A percentile compares a stretch with the other conserved stretches of the same genome.
phyloP scores from a whole-genome alignment of 2,888 invertebrate species.

The Arge pagana region DNA sequence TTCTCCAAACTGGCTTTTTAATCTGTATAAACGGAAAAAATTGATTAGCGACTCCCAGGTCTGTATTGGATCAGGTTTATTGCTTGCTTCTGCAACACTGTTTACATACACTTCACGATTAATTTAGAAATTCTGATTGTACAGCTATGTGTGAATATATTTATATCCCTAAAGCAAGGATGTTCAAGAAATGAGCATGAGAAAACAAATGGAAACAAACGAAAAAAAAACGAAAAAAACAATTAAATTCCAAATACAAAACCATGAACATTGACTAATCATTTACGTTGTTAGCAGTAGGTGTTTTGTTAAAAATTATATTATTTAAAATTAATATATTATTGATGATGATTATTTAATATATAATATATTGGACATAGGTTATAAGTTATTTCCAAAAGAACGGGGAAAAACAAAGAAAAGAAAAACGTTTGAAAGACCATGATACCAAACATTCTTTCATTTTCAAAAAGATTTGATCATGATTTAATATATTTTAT shows the following conservation, averaged over 20 bases:
- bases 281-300: slow-evolving; percentile 25
- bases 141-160: too few relatives aligned
- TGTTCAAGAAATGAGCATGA: slow-evolving; percentile 1
- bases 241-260: slow-evolving; percentile 17
- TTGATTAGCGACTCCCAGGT: too few relatives aligned
- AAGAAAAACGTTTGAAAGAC: slow-evolving; percentile 30
- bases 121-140: background rate
- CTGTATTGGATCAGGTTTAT: too few relatives aligned
- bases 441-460: slow-evolving; percentile 43
- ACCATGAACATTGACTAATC: slow-evolving; percentile 15
- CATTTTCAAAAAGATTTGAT: slow-evolving; percentile 39
- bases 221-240: background rate
- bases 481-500: slow-evolving; percentile 39
- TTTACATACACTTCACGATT: background rate
- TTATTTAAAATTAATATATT: slow-evolving; percentile 59
- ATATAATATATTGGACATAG: slow-evolving; percentile 56
- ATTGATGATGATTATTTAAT: slow-evolving; percentile 52
- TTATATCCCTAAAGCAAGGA: too few relatives aligned
- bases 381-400: slow-evolving; percentile 49
- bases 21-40: too few relatives aligned
- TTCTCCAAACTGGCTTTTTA: too few relatives aligned
- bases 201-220: slow-evolving; percentile 5
- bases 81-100: background rate
- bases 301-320: slow-evolving; percentile 55
- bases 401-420: slow-evolving; percentile 29